Conservation (phyloP, 2,797 vertebrate genomes). For the Smutsia gigantea region DNA sequence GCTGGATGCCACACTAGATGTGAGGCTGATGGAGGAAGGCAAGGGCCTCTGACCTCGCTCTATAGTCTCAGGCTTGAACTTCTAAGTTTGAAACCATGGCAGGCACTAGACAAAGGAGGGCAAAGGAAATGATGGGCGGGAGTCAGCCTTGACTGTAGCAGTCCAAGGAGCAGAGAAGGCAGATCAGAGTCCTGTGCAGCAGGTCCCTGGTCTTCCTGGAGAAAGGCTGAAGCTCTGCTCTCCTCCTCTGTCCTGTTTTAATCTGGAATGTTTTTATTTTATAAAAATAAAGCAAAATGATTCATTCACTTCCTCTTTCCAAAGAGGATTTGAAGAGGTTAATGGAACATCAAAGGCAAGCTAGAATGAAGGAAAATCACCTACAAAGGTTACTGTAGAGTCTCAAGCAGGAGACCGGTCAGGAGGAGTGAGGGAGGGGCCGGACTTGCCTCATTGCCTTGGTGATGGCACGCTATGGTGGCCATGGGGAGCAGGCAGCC, state of each 20-base stretch:
- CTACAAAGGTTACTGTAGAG: not conserved
- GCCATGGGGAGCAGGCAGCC: not conserved
- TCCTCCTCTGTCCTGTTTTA: not conserved
- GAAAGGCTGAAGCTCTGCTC: not conserved
- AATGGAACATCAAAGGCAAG: not conserved
- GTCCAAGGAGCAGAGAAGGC: not conserved
- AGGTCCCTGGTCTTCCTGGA: not conserved
- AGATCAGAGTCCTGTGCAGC: not conserved
- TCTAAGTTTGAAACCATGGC: not conserved
- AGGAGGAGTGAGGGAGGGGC: not conserved
- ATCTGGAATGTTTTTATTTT: not conserved
- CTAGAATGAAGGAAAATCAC: not conserved
- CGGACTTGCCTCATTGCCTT: not conserved
- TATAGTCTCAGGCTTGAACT: not conserved
- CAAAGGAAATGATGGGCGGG: not conserved
- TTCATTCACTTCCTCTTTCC: not conserved
- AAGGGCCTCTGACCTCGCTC: not conserved
- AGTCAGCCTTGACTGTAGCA: not conserved
- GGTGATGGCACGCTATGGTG: no score
- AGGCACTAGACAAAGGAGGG: not conserved
- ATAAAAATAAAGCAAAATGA: constrained; percentile 39
- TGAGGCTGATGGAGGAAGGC: not conserved
- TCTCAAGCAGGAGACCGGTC: not conserved
- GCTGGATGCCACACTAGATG: not conserved
- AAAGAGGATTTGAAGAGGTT: not conserved